phyloP scores from a whole-genome alignment of 2,888 invertebrate genomes.

The Amiota mariae region DNA sequence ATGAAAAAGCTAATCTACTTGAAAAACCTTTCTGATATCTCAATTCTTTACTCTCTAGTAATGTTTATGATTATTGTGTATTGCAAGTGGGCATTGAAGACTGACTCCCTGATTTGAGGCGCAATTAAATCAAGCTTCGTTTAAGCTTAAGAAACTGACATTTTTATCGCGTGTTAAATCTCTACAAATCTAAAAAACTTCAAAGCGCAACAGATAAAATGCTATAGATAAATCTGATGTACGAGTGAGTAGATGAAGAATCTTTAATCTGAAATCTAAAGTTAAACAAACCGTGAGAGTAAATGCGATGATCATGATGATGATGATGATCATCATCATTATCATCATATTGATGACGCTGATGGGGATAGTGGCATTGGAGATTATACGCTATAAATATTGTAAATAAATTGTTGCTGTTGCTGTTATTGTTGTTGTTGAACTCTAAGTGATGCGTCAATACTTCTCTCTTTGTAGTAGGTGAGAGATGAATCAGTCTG shows the following conservation, averaged over 20 bases:
- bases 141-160: conserved; percentile 24
- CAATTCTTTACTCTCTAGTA: too few species aligned
- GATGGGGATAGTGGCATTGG: conserved; percentile 13
- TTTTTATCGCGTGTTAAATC: conserved; percentile 56
- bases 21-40: too few species aligned
- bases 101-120: conserved; percentile 18
- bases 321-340: too few species aligned
- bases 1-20: too few species aligned
- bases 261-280: background rate
- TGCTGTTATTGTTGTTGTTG: conserved; percentile 22
- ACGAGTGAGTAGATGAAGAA: conserved; percentile 42
- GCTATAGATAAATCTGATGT: conserved; percentile 44
- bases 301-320: conserved; percentile 14
- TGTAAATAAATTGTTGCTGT: too few species aligned
- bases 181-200: conserved; percentile 20
- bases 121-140: conserved; percentile 52
- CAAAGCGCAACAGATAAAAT: background rate
- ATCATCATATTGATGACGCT: conserved; percentile 26
- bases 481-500: conserved; percentile 38
- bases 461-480: conserved; percentile 49
- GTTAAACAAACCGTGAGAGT: conserved; percentile 20
- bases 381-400: background rate
- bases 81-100: too few species aligned
- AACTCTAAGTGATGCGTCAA: conserved; percentile 47
- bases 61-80: too few species aligned